Evolutionary conservation across 2,888 invertebrate species (phyloP).

Genomic region (Xestia xanthographa): DNA sequence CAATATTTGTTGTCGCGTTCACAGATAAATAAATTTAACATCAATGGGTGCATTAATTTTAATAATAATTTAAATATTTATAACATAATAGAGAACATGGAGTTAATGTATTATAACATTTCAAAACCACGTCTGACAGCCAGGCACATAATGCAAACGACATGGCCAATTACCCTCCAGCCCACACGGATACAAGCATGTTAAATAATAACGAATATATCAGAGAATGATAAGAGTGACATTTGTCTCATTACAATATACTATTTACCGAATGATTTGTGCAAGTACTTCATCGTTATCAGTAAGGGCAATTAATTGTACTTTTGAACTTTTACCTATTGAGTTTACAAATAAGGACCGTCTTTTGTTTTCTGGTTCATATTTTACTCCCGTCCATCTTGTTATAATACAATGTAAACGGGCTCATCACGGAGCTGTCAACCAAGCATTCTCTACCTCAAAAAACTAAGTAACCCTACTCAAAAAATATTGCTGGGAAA

Average conservation of each 20-base stretch:
- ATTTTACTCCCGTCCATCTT: not conserved
- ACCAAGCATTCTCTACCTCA: no score
- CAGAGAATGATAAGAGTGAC: conserved; percentile 33
- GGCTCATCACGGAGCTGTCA: no score
- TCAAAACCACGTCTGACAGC: not conserved
- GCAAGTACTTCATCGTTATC: conserved; percentile 38
- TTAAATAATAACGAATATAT: conserved; percentile 34
- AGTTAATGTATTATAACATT: no score
- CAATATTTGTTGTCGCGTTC: no score
- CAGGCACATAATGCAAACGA: not conserved
- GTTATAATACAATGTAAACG: no score
- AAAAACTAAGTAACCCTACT: no score
- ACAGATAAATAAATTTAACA: no score
- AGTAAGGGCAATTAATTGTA: conserved; percentile 43
- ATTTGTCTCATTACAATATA: conserved; percentile 29
- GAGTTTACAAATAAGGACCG: conserved; percentile 16
- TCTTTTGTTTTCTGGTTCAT: conserved; percentile 12
- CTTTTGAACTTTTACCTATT: conserved; percentile 49
- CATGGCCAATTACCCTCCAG: not conserved
- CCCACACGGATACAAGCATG: not conserved
- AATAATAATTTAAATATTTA: no score
- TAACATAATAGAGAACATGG: no score
- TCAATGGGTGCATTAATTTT: no score
- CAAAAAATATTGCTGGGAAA: no score
- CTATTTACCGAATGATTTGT: conserved; percentile 35